Evolutionary conservation across 2,797 vertebrate genomes (phyloP), one percentile per base, ranked within the genome.

Genomic region (Acanthopagrus latus): DNA sequence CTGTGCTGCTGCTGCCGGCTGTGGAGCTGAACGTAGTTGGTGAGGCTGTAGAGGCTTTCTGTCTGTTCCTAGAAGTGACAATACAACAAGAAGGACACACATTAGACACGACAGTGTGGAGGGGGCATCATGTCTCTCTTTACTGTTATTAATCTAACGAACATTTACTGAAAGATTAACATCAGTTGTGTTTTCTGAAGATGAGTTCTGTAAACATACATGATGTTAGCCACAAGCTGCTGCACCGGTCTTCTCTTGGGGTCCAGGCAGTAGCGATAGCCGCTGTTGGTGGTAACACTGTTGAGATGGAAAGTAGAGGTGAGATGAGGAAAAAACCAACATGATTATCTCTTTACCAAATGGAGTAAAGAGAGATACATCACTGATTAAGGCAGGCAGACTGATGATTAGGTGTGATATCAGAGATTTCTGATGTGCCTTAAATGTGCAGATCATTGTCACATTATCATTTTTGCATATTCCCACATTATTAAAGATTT

Each of bases 181-280:
- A 11, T 60, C 17, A 33, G 29, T 7, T 4, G 14, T 16, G 20
- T 64, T 38, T 46, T 55, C 21, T 60, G 25, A 62, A 33, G 27
- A 20, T 55, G 17, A 17, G 13, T 14, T 44, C 1, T 52, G 23
- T 47, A 46, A n/a, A 21, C 44, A 33, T 60, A 90, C 93, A 87
- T 20, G 17, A 94, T 16, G 0, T 0, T 57, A 12, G 2, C 0
- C 41, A 94, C 2, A 4, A 91, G 2, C 0, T 0, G 71, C 13
- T 71, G 64, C 27, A 87, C 58, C 0, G 7, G 0, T 0, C 1
- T 58, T 38, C 67, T 0, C 0, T 69, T 11, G 0, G 91, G 91
- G 71, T 93, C 29, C 87, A 95, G 67, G 78, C 94, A 95, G 17
- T 63, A 92, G 20, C 84, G 80, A 16, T 0, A 1, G 4, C 88